phyloP scores from a whole-genome alignment of 2,797 vertebrate genomes.

The Huso huso region DNA sequence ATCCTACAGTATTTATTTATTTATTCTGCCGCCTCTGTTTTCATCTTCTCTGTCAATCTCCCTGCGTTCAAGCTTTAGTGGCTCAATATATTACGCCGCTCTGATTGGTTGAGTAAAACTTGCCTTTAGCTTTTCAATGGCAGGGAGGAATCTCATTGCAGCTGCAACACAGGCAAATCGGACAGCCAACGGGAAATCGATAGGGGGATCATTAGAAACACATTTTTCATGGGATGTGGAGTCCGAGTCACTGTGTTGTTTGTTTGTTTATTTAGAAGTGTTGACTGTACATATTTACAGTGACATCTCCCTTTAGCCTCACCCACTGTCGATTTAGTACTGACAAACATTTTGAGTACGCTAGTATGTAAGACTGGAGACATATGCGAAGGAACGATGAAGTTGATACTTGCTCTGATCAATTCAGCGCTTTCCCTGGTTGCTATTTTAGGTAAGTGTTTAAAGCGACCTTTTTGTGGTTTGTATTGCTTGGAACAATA shows the following conservation, averaged over 20 bases:
- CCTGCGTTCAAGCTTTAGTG: no score
- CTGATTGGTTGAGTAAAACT: not conserved
- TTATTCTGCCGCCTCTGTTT: no score
- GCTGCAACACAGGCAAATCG: slow-evolving; percentile 16
- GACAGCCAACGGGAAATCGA: slow-evolving; percentile 8
- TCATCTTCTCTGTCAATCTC: no score
- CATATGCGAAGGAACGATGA: slow-evolving; percentile 23
- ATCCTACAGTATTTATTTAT: no score
- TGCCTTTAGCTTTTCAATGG: not conserved
- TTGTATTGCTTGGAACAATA: no score
- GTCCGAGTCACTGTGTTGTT: not conserved
- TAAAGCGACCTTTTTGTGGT: not conserved
- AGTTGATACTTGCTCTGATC: slow-evolving; percentile 22
- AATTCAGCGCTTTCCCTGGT: slow-evolving; percentile 20
- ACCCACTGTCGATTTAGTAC: not conserved
- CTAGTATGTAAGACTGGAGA: slow-evolving; percentile 16
- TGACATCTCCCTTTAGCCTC: not conserved
- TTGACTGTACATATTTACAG: not conserved
- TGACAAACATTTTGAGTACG: slow-evolving; percentile 10
- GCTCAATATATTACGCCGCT: not conserved
- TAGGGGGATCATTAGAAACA: not conserved
- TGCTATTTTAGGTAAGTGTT: slow-evolving; percentile 25
- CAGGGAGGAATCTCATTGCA: slow-evolving; percentile 5
- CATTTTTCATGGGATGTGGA: slow-evolving; percentile 10
- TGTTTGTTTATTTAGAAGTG: slow-evolving; percentile 16